phyloP scores from a whole-genome alignment of 37 sponge, comb jelly and placozoan species.

The Cladorhizidae sp. region DNA sequence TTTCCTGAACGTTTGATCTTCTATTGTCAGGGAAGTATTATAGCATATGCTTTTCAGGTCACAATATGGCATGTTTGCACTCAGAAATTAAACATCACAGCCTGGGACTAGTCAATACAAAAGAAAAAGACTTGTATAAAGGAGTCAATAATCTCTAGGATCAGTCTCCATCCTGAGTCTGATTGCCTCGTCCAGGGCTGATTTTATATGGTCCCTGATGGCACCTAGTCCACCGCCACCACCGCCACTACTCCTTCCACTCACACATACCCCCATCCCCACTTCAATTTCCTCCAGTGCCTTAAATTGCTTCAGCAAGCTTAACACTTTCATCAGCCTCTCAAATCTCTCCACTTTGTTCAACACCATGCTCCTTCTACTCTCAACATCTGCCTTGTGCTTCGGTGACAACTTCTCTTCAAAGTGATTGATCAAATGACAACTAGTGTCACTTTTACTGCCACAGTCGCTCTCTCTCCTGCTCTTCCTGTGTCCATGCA shows the following conservation, averaged over 20 bases:
- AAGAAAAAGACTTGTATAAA: too few relatives aligned
- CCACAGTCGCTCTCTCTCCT: background rate
- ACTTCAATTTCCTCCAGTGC: background rate
- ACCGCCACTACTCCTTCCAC: conserved; percentile 20
- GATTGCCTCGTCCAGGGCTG: conserved; percentile 68
- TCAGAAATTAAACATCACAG: too few relatives aligned
- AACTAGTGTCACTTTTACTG: background rate
- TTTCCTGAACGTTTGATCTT: too few relatives aligned
- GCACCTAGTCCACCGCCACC: conserved; percentile 1
- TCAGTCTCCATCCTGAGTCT: conserved; percentile 78
- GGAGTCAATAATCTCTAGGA: too few relatives aligned
- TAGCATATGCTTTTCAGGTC: too few relatives aligned
- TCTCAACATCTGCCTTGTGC: background rate
- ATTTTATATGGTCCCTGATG: conserved; percentile 56
- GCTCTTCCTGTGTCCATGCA: too few relatives aligned
- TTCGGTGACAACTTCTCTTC: background rate
- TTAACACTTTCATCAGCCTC: conserved; percentile 37
- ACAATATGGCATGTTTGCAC: too few relatives aligned
- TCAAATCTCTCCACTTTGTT: conserved; percentile 22
- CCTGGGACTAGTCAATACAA: too few relatives aligned
- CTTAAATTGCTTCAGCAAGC: conserved; percentile 28
- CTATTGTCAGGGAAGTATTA: too few relatives aligned
- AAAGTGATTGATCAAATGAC: background rate
- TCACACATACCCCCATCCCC: background rate
- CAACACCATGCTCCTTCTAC: background rate